These are phyloP conservation scores for Physella acuta DNA, from an alignment of 1,140 invertebrate species.

Conservation along the genomic window DNA sequence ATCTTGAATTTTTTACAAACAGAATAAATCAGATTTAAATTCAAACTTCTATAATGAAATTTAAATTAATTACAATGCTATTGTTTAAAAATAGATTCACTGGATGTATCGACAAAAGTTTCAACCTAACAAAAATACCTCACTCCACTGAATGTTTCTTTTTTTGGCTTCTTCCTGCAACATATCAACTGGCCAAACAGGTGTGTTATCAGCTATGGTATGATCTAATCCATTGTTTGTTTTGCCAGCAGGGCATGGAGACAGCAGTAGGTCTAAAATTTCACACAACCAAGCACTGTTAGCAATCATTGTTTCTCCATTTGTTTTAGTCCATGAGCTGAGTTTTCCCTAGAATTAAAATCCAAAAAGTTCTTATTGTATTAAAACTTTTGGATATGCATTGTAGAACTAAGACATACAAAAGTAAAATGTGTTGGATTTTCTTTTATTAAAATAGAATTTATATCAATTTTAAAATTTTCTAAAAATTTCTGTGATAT, in stretches of 20 bases:
- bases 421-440: no score
- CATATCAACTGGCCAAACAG: not conserved
- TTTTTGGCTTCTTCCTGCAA: conserved; percentile 3
- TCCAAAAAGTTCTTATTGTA: no score
- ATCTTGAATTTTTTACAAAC: no score
- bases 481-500: no score
- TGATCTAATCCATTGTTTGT: conserved; percentile 11
- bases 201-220: conserved; percentile 9
- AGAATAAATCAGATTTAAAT: no score
- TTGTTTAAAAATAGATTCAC: no score
- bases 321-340: not conserved
- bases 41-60: no score
- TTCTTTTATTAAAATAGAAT: no score
- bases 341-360: conserved; percentile 17
- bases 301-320: not conserved
- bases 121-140: not conserved
- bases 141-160: not conserved
- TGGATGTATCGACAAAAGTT: not conserved
- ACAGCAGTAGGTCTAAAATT: not conserved
- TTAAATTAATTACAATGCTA: no score
- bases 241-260: not conserved
- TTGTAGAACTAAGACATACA: no score
- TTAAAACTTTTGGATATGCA: no score
- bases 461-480: no score
- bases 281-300: conserved; percentile 9